Percentiles rank a stretch among this genome's conserved stretches.
Evolutionary conservation across 1,140 invertebrate genomes (phyloP).

Genomic region (Drosophila gunungcola): DNA sequence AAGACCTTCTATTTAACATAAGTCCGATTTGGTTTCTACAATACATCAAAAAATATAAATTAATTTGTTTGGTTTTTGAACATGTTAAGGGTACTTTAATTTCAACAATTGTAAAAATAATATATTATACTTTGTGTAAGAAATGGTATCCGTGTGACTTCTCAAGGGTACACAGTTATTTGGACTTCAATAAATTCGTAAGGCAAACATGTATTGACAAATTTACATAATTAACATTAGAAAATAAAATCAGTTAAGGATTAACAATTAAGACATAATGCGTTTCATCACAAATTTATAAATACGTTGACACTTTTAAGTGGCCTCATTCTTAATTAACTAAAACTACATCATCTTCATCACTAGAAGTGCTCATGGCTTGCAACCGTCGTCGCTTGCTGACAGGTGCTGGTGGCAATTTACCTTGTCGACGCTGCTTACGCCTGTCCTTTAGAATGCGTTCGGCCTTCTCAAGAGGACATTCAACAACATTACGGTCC

Average conservation of each 20-base stretch:
- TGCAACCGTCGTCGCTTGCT: slow-evolving; percentile 55
- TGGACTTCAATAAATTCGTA: neutral
- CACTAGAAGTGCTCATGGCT: slow-evolving; percentile 54
- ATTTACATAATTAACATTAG: slow-evolving; percentile 1
- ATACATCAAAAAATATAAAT: no score
- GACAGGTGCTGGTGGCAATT: neutral
- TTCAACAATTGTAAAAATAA: no score
- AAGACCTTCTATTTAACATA: no score
- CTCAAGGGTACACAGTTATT: neutral
- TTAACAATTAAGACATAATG: neutral
- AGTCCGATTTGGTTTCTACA: no score
- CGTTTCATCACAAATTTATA: neutral
- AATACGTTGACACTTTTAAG: neutral
- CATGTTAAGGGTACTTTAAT: no score
- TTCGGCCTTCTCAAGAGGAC: slow-evolving; percentile 79
- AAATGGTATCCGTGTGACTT: no score
- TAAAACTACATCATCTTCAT: slow-evolving; percentile 51
- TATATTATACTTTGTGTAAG: no score
- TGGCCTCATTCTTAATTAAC: neutral
- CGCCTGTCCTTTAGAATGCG: slow-evolving; percentile 70
- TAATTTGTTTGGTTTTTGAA: no score
- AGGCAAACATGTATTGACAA: neutral
- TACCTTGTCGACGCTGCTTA: slow-evolving; percentile 36
- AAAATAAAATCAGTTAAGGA: neutral
- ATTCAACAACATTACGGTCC: slow-evolving; percentile 48